These are phyloP conservation scores for Grus americana DNA, from an alignment of 2,113 vertebrate genomes.

Conservation along the genomic window DNA sequence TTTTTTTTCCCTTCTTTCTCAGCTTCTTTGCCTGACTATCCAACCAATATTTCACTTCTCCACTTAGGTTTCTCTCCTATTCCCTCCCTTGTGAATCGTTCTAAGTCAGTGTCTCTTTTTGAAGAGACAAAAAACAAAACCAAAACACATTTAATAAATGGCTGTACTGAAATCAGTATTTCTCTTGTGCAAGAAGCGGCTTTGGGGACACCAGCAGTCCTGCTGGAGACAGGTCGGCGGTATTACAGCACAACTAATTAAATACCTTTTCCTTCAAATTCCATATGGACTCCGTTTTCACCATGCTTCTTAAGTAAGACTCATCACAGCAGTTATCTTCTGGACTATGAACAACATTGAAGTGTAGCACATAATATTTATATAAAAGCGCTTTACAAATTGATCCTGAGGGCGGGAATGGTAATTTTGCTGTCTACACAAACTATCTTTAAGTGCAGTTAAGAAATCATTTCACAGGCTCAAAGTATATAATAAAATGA, in stretches of 20 bases:
- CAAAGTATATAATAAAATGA: conserved; percentile 54
- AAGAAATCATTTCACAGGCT: conserved; percentile 53
- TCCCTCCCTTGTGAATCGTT: background rate
- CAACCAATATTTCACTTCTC: background rate
- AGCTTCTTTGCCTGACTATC: background rate
- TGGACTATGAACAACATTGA: conserved; percentile 40
- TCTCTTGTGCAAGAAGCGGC: background rate
- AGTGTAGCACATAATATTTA: conserved; percentile 46
- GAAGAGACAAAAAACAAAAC: background rate
- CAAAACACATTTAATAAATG: background rate
- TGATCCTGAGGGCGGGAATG: conserved; percentile 43
- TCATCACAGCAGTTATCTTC: conserved; percentile 6
- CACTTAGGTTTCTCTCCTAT: background rate
- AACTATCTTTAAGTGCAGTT: conserved; percentile 54
- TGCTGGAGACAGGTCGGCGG: background rate
- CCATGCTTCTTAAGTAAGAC: conserved; percentile 38
- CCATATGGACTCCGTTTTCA: background rate
- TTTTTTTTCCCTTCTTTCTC: background rate
- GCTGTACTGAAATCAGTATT: background rate
- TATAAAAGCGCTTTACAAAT: conserved; percentile 41
- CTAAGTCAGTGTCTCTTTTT: background rate
- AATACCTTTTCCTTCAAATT: conserved; percentile 21
- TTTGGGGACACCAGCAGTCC: background rate
- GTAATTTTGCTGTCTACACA: conserved; percentile 58
- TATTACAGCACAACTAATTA: conserved; percentile 12